A percentile compares a stretch with the other conserved stretches of the same genome.
Evolutionary conservation across 2,888 invertebrate genomes (phyloP).

Genomic region (Gortyna flavago): DNA sequence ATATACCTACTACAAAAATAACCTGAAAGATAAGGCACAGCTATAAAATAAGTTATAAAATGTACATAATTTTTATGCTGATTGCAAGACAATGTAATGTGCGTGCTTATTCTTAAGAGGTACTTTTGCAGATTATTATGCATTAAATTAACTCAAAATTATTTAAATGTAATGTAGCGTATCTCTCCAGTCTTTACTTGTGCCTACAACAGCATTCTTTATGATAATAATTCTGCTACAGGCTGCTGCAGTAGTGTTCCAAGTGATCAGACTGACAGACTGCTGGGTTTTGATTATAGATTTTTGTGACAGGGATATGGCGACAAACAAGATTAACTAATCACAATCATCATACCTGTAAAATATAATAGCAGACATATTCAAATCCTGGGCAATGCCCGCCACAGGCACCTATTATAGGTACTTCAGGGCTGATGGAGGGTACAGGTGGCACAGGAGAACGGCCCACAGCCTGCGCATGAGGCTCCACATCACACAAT

Average conservation of each 20-base stretch:
- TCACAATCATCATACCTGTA: conserved; percentile 86
- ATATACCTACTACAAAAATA: conserved; percentile 92
- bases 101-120: neutral
- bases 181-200: neutral
- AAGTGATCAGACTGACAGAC: neutral
- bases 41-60: conserved; percentile 17
- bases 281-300: neutral
- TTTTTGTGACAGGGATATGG: neutral
- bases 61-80: neutral
- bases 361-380: conserved; percentile 93
- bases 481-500: conserved; percentile 79
- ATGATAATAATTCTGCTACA: neutral
- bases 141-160: neutral
- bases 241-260: neutral
- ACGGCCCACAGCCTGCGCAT: conserved; percentile 70
- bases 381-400: conserved; percentile 93
- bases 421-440: conserved; percentile 87
- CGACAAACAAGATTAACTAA: neutral
- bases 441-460: conserved; percentile 81
- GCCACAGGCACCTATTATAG: conserved; percentile 92
- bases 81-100: neutral
- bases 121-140: neutral
- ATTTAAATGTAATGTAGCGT: neutral
- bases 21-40: conserved; percentile 84
- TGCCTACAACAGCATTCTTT: neutral